Evolutionary conservation across 2,888 invertebrate species (phyloP).

Genomic region (Plebejus argus): DNA sequence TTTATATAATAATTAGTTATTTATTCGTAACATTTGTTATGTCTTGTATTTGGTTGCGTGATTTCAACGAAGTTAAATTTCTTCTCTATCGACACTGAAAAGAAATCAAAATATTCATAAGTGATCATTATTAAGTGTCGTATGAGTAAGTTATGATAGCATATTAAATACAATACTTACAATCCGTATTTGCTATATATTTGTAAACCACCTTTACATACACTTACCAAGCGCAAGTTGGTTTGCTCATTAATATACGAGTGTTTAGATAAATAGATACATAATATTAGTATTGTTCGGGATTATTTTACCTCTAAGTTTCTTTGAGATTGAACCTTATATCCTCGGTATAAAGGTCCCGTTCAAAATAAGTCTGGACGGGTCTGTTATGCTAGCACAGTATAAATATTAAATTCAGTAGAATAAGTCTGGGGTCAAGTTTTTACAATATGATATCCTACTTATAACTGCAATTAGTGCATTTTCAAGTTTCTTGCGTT

Average conservation of each 20-base stretch:
- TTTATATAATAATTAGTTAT: too few species aligned
- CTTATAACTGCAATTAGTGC: too few species aligned
- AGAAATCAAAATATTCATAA: neutral
- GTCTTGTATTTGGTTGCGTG: too few species aligned
- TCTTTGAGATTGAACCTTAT: neutral
- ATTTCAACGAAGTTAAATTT: neutral
- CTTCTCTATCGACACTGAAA: neutral
- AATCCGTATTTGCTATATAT: neutral
- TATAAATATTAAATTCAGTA: neutral
- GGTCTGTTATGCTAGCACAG: neutral
- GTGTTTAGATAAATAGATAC: slow-evolving; percentile 17
- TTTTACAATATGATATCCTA: neutral
- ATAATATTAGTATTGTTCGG: neutral
- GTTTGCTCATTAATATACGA: slow-evolving; percentile 35
- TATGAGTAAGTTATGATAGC: neutral
- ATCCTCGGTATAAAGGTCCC: neutral
- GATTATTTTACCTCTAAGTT: neutral
- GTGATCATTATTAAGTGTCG: neutral
- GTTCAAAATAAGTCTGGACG: neutral
- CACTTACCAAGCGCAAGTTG: slow-evolving; percentile 37
- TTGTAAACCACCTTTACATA: neutral
- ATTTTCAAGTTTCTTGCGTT: too few species aligned
- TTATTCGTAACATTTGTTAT: too few species aligned
- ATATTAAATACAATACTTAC: neutral
- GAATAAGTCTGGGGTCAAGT: neutral